Evolutionary conservation across 2,888 invertebrate species (phyloP).

Genomic region (Papilio demoleus): DNA sequence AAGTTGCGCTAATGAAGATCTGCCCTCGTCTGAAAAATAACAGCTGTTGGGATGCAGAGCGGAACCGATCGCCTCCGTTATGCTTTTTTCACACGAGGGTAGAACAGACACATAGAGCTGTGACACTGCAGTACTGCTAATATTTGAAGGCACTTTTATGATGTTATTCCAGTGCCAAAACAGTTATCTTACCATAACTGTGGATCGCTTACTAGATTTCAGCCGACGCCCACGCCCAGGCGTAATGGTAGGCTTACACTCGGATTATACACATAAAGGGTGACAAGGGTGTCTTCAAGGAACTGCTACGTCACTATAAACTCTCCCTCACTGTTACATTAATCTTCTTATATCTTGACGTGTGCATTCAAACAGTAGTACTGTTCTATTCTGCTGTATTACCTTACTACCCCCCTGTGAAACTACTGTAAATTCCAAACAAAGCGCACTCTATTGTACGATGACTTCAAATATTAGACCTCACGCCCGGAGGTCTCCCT

Average conservation of each 20-base stretch:
- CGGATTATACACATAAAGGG: too few relatives aligned
- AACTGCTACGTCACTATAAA: too few relatives aligned
- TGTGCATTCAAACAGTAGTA: too few relatives aligned
- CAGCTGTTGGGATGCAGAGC: conserved; percentile 81
- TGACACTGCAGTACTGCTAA: background rate
- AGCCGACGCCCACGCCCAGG: too few relatives aligned
- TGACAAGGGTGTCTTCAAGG: too few relatives aligned
- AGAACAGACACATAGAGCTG: background rate
- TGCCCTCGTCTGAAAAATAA: conserved; percentile 79
- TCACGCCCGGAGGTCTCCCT: conserved; percentile 59
- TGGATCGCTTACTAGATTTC: too few relatives aligned
- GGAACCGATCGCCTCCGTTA: conserved; percentile 76
- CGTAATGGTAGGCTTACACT: too few relatives aligned
- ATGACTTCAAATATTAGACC: conserved; percentile 35
- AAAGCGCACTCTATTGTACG: conserved; percentile 10
- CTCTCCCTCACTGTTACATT: too few relatives aligned
- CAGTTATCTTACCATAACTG: too few relatives aligned
- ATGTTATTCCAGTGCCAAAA: background rate
- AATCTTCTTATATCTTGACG: background rate
- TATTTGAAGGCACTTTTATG: background rate
- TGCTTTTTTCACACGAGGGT: background rate
- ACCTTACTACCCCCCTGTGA: background rate
- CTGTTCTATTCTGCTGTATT: conserved; percentile 38
- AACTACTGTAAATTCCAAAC: conserved; percentile 40
- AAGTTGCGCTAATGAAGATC: conserved; percentile 82